Base-by-base conservation (phyloP, 2,888 invertebrate species). In the Lithosia quadra region DNA sequence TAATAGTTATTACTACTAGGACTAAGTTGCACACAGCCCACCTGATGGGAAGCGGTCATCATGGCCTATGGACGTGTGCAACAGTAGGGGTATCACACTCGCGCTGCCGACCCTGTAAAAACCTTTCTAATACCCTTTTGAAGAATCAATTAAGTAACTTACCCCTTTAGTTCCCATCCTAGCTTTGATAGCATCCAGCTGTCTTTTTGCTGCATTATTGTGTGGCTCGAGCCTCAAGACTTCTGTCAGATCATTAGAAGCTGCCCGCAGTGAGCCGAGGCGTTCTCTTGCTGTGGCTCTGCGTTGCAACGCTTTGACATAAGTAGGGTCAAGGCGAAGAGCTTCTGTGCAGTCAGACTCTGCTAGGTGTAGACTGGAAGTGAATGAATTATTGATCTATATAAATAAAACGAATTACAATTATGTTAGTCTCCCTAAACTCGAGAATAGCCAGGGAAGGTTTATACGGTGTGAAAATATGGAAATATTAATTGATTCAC, bases 251-350 rank as follows among this genome's bases (percentile, higher is more conserved):
- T 99, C 98, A 39, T 92, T 90, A 55, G 96, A 95, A 0, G 99
- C 98, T 57, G 97, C 96, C 22, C 96, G 92, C 22, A 97, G 95
- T 59, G 97, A 97, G 36, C 97, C 96, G 0, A 98, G 92, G 8
- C 95, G 96, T 83, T 97, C 96, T 69, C 98, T 96, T 0, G 97
- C 98, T 69, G 96, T 96, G 79, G 98, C 98, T 78, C 99, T 95
- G 1, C 99, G 96, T 78, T 97, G 97, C 74, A 97, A 96, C 0
- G 99, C 98, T 91, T 99, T 99, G 0, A 97, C 96, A 80, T 98
- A 98, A 0, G 95, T 96, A 0, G 96, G 95, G 88, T 99, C 98
- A 9, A 98, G 91, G 70, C 96, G 95, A 3, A 99, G 92, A 0
- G 99, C 98, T 67, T 96, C 95, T 0, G 97, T 96, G 85, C 99